These are phyloP conservation scores for Phylloscopus collybita DNA, from an alignment of 2,797 vertebrate species.

Conservation along the genomic window DNA sequence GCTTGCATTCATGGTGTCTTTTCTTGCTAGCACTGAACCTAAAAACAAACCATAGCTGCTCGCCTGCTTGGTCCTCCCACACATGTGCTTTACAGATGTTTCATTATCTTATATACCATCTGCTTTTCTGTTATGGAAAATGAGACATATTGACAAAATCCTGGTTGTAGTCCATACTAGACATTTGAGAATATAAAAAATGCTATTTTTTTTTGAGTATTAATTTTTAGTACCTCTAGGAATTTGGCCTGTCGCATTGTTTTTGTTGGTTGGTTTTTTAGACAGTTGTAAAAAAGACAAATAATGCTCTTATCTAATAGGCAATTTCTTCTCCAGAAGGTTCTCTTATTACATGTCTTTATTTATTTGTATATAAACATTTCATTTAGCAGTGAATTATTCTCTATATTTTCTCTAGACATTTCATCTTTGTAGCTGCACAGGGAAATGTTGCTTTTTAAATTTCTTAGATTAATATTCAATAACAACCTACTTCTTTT, in stretches of 20 bases:
- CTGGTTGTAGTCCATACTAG: not conserved
- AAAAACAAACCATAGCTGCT: not conserved
- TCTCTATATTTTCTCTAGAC: not conserved
- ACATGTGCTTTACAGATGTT: not conserved
- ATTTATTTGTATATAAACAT: not conserved
- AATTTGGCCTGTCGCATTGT: not conserved
- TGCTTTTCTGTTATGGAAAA: not conserved
- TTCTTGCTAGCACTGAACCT: not conserved
- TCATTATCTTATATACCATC: not conserved
- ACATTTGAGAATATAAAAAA: not conserved
- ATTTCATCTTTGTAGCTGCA: not conserved
- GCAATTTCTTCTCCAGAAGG: not conserved
- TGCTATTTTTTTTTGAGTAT: not conserved
- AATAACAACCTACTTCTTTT: not conserved
- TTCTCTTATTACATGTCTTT: not conserved
- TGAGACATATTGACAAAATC: not conserved
- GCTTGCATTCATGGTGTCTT: not conserved
- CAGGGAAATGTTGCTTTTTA: not conserved
- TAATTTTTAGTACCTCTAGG: not conserved
- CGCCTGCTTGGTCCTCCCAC: not conserved
- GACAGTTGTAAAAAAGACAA: not conserved
- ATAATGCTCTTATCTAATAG: not conserved
- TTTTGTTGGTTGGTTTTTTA: not conserved
- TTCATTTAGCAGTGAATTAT: not conserved
- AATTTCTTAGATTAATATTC: not conserved